Base-by-base conservation (phyloP, 2,888 invertebrate species). In the Synanthedon vespiformis region DNA sequence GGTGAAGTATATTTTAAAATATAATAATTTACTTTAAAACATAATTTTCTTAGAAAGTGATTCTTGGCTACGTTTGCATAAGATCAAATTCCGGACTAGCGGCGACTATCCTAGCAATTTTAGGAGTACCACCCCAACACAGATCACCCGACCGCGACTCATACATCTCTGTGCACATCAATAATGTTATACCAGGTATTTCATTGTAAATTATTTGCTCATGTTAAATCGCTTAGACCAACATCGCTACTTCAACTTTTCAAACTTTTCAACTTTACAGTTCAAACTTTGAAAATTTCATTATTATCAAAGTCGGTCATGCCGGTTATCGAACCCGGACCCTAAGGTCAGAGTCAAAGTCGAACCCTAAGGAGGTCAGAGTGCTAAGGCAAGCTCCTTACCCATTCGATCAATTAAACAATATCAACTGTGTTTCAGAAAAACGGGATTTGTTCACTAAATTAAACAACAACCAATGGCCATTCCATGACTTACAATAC, bases 71-170 rank as follows among this genome's bases (percentile, higher is more conserved):
- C 52, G 71, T 84, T 53, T 84, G 85, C 54, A 58, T 82, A 41
- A 58, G 52, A 1, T 63, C 60, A 6, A 60, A 61, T 2, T 56
- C 64, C 18, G 76, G 72, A 40, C 53, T 84, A 1, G 68, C 73
- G 1, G 71, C 70, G 52, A 62, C 74, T 1, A 64, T 81, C 0
- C 56, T 85, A 12, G 60, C 77, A 0, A 61, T 85, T 40, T 74
- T 62, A 2, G 85, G 85, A 8, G 69, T 85, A 1, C 80, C 83
- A n/a, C 67, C 81, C 0, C 78, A 80, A 48, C 85, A 85, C 51
- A 84, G 76, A 40, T 57, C 80, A 0, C 85, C 85, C 0, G 52
- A 83, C 50, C 68, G 85, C 2, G 68, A 81, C 40, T 0, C 65
- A 0, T 72, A 62, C 49, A 68, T 85, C 40, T 51, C 52, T 6